Base-by-base conservation (phyloP, 2,888 invertebrate genomes). In the Eupelmus urozonus region DNA sequence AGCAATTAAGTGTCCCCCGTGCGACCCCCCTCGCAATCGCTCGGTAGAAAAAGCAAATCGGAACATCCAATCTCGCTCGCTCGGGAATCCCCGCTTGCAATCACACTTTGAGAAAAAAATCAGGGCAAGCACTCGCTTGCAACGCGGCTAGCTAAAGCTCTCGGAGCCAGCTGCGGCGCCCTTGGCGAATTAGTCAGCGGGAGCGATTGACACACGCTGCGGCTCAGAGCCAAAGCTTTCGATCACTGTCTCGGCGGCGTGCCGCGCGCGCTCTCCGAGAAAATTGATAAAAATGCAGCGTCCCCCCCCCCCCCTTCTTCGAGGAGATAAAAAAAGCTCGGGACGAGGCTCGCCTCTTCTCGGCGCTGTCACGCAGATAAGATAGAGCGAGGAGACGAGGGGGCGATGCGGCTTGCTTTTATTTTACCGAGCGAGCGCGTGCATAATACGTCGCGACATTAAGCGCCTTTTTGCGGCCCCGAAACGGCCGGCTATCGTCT, bases 281-380 rank as follows among this genome's bases (percentile, higher is more conserved):
- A 86, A 87, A 87, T 87, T 87, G 86, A 87, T 87, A 87, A 87
- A 81, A 87, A 87, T 83, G 82, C 82, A 82, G 16, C 80, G 81
- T 80, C 70, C 80, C 74, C 40, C 40, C 23, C 29, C 23, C 63
- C 16, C 42, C 29, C 29, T 16, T 11, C 49, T 51, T 59, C 27
- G 82, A 72, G 63, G 40, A 66, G 83, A 84, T 83, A 84, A 73
- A 55, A 69, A 62, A 60, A n/a, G 34, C 83, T 83, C n/a, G 25
- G 16, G 9, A 34, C 34, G 74, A 73, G 79, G 40, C 62, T 53
- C 29, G 42, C 3, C 66, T 51, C n/a, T 55, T 23, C 18, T 76
- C 79, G 76, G 76, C 74, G 70, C 76, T 75, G 63, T 65, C 80
- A 73, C 67, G 60, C 62, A 53, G 82, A 83, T 82, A 84, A 83